phyloP scores from a whole-genome alignment of 2,113 vertebrate genomes.

The Oreochromis niloticus region DNA sequence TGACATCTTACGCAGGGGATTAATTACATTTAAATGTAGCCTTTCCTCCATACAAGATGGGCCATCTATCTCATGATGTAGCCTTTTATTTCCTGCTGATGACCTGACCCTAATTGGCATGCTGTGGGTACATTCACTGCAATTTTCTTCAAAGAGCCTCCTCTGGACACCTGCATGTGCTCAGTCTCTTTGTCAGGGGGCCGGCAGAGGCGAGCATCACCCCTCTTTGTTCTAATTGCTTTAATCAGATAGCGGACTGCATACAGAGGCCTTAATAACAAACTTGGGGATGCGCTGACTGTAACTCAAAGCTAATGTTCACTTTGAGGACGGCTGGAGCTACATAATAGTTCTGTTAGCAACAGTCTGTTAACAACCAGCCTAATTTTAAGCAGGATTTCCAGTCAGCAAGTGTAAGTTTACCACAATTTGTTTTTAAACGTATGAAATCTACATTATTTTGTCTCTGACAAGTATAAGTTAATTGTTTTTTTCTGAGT shows the following conservation, averaged over 20 bases:
- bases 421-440: background rate
- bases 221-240: constrained; percentile 47
- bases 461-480: background rate
- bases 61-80: constrained; percentile 36
- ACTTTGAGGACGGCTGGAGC: background rate
- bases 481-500: background rate
- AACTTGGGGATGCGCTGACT: background rate
- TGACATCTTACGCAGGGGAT: background rate
- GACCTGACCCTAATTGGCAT: constrained; percentile 66
- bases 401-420: background rate
- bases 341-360: background rate
- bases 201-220: background rate
- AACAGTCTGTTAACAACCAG: background rate
- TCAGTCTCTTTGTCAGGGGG: constrained; percentile 63
- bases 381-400: background rate
- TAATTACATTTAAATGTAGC: constrained; percentile 43
- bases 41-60: background rate
- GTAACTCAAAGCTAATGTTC: constrained; percentile 11
- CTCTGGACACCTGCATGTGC: constrained; percentile 69
- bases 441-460: background rate
- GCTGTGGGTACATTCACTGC: constrained; percentile 53
- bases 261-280: constrained; percentile 36
- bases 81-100: constrained; percentile 70
- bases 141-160: constrained; percentile 64
- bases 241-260: constrained; percentile 19